Evolutionary conservation across 2,797 vertebrate genomes (phyloP).

Genomic region (Onychomys arenicola): DNA sequence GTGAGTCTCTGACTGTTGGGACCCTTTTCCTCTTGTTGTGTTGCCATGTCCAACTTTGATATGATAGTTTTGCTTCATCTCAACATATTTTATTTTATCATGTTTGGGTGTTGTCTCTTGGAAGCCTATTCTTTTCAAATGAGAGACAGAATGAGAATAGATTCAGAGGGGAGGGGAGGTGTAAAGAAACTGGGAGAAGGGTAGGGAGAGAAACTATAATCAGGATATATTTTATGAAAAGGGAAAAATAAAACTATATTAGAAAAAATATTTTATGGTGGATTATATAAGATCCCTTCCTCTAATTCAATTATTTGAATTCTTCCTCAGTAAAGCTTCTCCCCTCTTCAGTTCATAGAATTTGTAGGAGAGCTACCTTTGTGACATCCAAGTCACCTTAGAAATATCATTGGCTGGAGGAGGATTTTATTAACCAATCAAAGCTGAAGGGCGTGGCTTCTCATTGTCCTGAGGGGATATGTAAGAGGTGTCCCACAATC

Average conservation of each 20-base stretch:
- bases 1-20: background rate
- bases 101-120: background rate
- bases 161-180: background rate
- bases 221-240: background rate
- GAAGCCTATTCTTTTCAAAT: background rate
- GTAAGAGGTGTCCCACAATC: background rate
- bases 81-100: background rate
- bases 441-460: background rate
- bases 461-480: background rate
- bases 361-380: background rate
- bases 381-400: background rate
- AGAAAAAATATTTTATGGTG: background rate
- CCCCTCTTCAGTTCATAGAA: background rate
- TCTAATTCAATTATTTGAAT: background rate
- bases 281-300: background rate
- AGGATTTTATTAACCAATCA: background rate
- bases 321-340: background rate
- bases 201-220: background rate
- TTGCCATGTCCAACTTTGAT: background rate
- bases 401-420: background rate
- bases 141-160: no score
- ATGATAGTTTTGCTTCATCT: background rate
- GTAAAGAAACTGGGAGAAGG: background rate
- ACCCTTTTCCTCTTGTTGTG: background rate
- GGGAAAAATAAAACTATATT: background rate